Percentiles rank a stretch among this genome's conserved stretches.
These are phyloP conservation scores for Coracias cyanogaster DNA, from an alignment of 2,797 vertebrate species.

Conservation along the genomic window DNA sequence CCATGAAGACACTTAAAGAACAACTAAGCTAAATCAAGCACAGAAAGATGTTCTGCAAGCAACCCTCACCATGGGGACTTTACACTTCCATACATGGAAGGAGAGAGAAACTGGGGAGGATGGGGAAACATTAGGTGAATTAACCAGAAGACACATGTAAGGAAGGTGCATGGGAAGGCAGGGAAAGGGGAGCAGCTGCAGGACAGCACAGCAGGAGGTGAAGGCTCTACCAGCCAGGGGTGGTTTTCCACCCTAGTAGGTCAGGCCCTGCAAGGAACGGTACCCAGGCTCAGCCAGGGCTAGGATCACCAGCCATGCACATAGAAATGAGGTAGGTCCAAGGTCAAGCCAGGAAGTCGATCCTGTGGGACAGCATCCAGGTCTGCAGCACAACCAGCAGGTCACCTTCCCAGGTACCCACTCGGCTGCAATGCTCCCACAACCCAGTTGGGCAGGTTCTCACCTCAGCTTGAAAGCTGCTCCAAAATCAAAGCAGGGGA, in stretches of 20 bases:
- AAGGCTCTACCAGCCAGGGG: not conserved
- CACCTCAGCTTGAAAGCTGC: not conserved
- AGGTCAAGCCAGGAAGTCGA: not conserved
- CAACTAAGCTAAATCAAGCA: not conserved
- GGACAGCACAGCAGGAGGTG: not conserved
- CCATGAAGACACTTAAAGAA: not conserved
- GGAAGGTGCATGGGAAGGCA: not conserved
- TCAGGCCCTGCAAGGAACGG: not conserved
- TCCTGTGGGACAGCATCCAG: not conserved
- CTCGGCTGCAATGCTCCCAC: not conserved
- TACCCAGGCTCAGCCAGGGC: not conserved
- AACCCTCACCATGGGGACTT: not conserved
- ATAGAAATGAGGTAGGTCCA: not conserved
- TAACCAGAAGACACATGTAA: not conserved
- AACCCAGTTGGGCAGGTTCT: not conserved
- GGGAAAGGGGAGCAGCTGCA: not conserved
- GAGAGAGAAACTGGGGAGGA: not conserved
- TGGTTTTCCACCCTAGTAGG: not conserved
- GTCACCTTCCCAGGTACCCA: not conserved
- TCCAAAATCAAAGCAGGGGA: not conserved
- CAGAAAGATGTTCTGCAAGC: not conserved
- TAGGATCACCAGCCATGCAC: not conserved
- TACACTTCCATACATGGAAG: not conserved
- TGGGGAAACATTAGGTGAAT: not conserved
- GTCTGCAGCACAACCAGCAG: not conserved